phyloP scores from a whole-genome alignment of 2,113 vertebrate genomes.

The Psettodes erumei region DNA sequence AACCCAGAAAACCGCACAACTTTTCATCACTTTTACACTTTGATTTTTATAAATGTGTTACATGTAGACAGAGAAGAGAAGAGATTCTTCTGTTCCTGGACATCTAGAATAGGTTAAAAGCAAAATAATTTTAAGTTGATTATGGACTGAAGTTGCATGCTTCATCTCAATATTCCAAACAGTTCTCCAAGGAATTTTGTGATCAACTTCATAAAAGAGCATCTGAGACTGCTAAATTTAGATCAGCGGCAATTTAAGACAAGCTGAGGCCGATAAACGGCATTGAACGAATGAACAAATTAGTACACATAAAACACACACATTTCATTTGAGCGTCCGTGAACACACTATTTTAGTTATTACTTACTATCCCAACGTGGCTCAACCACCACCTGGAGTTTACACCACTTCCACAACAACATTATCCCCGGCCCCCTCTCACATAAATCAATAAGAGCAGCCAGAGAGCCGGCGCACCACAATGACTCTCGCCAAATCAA shows the following conservation, averaged over 20 bases:
- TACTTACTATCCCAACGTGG: constrained; percentile 11
- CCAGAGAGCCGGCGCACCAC: constrained; percentile 8
- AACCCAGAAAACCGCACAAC: no score
- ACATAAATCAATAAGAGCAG: constrained; percentile 56
- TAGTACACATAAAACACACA: neutral
- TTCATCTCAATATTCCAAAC: constrained; percentile 8
- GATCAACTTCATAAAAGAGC: neutral
- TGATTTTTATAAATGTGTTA: neutral
- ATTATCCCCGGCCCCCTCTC: constrained; percentile 26
- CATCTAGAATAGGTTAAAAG: constrained; percentile 1
- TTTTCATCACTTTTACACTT: neutral
- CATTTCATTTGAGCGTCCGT: neutral
- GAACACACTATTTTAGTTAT: constrained; percentile 8
- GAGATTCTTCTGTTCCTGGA: neutral
- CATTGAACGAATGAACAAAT: no score
- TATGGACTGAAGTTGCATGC: neutral
- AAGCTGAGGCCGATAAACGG: neutral
- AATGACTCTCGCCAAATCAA: constrained; percentile 49
- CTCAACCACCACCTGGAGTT: neutral
- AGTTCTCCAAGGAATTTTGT: constrained; percentile 17
- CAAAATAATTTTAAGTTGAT: neutral
- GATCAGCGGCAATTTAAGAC: neutral
- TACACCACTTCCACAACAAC: constrained; percentile 20
- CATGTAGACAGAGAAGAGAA: neutral
- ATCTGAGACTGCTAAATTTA: constrained; percentile 3